Base-by-base conservation (phyloP, 2,797 vertebrate genomes). In the Emys orbicularis region DNA sequence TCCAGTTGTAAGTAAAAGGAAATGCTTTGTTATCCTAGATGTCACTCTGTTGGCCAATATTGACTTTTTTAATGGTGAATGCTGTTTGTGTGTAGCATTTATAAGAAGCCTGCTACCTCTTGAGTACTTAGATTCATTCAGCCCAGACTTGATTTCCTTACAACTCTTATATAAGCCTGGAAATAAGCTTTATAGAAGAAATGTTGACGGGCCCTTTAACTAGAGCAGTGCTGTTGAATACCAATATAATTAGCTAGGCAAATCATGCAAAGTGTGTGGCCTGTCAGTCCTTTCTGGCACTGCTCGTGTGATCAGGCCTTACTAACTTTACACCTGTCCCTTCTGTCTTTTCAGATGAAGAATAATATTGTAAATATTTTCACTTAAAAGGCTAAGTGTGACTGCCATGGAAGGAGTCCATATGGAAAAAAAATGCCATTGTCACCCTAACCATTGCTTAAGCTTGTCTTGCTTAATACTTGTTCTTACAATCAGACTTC, bases 211-310 rank as follows among this genome's bases (percentile, higher is more conserved):
- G 91, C 83, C 89, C 88, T 95, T 12, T 95, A 97, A 95, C 90
- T 86, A 95, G 85, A 87, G 15, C 8, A 93, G 79, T 34, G 83
- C 19, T 95, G 92, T 90, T 80, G 95, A 95, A 96, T 92, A 84
- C 88, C 90, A 92, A 87, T 79, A 92, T 92, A 98, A 97, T 97
- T 97, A 97, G 76, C 68, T 87, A 90, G 92, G 79, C 88, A 95
- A 92, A 93, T 96, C 92, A 93, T 81, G 77, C 37, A 27, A 90
- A 23, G 81, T 83, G 54, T 83, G 49, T 77, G 59, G 85, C 59
- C 79, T 95, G 93, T 94, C 95, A 94, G 83, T 98, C 87, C 96
- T 94, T 96, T 94, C 79, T 93, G 93, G 80, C 81, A 90, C 92
- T 80, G 74, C 34, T 90, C 4, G 0, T 91, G 53, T 95, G 87